Percentiles rank a stretch among this genome's conserved stretches.
These are phyloP conservation scores for Telmatherina bonti DNA, from an alignment of 2,797 vertebrate genomes.

Conservation along the genomic window DNA sequence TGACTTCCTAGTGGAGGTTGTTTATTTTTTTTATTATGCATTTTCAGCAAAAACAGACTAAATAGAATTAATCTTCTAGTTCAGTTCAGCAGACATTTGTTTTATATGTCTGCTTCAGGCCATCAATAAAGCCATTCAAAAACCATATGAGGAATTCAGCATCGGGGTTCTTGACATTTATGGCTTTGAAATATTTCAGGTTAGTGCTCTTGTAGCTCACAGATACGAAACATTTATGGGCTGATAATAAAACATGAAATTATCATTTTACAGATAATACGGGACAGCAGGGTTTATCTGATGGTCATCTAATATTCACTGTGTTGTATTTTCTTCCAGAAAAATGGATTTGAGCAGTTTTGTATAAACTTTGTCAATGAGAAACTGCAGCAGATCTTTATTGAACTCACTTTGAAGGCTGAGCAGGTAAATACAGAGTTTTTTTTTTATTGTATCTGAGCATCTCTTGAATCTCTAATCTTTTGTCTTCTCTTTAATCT, in stretches of 20 bases:
- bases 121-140: slow-evolving; percentile 95
- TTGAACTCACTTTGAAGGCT: slow-evolving; percentile 96
- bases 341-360: slow-evolving; percentile 98
- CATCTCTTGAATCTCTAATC: not conserved
- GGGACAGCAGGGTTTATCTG: slow-evolving; percentile 12
- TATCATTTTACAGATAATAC: not conserved
- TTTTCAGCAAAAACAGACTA: not conserved
- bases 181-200: slow-evolving; percentile 99
- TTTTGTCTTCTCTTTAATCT: not conserved
- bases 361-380: slow-evolving; percentile 99
- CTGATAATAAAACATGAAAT: slow-evolving; percentile 12
- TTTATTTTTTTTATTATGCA: not conserved
- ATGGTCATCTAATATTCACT: slow-evolving; percentile 14
- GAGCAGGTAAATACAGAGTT: slow-evolving; percentile 89
- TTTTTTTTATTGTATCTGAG: not conserved
- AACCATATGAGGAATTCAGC: slow-evolving; percentile 92
- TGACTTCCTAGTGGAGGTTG: slow-evolving; percentile 95
- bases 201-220: slow-evolving; percentile 51
- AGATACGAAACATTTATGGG: slow-evolving; percentile 18
- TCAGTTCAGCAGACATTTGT: not conserved
- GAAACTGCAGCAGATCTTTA: slow-evolving; percentile 98
- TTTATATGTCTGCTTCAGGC: slow-evolving; percentile 78
- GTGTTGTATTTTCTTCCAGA: slow-evolving; percentile 76
- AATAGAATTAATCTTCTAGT: not conserved
- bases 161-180: slow-evolving; percentile 97